These are phyloP conservation scores for Melanargia galathea DNA, from an alignment of 2,888 invertebrate species.

Conservation along the genomic window DNA sequence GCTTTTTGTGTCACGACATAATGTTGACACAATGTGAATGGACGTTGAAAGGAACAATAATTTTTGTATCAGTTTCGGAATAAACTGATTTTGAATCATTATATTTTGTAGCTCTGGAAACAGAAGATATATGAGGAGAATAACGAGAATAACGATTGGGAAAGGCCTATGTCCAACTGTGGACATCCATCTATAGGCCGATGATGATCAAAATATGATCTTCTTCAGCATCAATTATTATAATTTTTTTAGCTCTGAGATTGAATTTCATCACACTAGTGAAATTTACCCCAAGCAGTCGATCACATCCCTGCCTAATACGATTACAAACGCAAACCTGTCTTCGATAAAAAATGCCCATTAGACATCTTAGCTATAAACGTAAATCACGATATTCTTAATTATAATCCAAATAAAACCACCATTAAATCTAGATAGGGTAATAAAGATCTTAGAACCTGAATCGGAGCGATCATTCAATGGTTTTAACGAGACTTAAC, in stretches of 20 bases:
- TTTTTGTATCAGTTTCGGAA: neutral
- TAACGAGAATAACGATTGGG: too few relatives aligned
- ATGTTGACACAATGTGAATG: slow-evolving; percentile 25
- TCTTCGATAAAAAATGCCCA: slow-evolving; percentile 9
- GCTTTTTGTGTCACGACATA: slow-evolving; percentile 41
- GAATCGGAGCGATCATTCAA: slow-evolving; percentile 38
- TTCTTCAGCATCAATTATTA: too few relatives aligned
- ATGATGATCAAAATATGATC: too few relatives aligned
- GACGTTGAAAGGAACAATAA: neutral
- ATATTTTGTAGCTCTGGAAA: neutral
- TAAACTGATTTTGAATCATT: neutral
- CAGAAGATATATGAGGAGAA: too few relatives aligned
- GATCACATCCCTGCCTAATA: too few relatives aligned
- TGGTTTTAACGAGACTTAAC: slow-evolving; percentile 35
- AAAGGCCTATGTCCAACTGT: too few relatives aligned
- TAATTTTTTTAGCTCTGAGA: too few relatives aligned
- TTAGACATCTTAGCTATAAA: slow-evolving; percentile 18
- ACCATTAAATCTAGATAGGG: slow-evolving; percentile 29
- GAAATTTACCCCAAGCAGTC: too few relatives aligned
- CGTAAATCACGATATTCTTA: slow-evolving; percentile 32
- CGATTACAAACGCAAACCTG: neutral
- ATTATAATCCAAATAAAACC: slow-evolving; percentile 40
- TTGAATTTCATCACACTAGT: too few relatives aligned
- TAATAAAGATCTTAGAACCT: slow-evolving; percentile 38
- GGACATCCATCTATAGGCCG: too few relatives aligned